A percentile compares a stretch with the other conserved stretches of the same genome.
phyloP scores from a whole-genome alignment of 2,797 vertebrate species.

The Nyctalus aviator region DNA sequence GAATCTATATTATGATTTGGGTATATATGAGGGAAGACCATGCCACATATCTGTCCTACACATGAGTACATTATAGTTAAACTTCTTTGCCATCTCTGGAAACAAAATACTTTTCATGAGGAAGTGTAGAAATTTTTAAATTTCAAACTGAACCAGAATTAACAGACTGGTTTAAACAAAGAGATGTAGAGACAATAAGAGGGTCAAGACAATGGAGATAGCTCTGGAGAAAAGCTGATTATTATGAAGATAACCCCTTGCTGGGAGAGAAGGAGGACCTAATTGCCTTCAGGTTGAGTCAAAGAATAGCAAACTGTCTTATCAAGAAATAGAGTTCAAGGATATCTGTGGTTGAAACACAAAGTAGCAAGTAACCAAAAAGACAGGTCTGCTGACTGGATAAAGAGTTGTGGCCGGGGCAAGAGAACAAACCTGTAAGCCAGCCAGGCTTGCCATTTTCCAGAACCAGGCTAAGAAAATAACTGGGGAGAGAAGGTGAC shows the following conservation, averaged over 20 bases:
- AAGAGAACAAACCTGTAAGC: neutral
- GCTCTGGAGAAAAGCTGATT: neutral
- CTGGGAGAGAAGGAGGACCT: neutral
- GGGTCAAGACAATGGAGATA: neutral
- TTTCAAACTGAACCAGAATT: conserved; percentile 45
- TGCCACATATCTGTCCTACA: neutral
- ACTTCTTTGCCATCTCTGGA: neutral
- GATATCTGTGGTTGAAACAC: neutral
- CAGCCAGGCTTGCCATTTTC: neutral
- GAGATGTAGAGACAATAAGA: neutral
- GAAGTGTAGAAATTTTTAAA: conserved; percentile 13
- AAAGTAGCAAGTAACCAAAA: neutral
- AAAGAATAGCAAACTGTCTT: neutral
- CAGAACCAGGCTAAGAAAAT: conserved; percentile 28
- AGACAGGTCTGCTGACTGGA: neutral
- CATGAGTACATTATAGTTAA: neutral
- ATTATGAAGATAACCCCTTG: neutral
- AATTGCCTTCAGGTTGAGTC: neutral
- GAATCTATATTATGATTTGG: neutral
- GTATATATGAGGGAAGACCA: neutral
- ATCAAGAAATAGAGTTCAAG: neutral
- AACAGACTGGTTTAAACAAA: neutral
- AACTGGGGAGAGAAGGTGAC: conserved; percentile 46
- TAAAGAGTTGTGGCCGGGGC: neutral
- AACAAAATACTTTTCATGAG: conserved; percentile 11